phyloP scores from a whole-genome alignment of 2,888 invertebrate species.

The Drosophila phalerata region DNA sequence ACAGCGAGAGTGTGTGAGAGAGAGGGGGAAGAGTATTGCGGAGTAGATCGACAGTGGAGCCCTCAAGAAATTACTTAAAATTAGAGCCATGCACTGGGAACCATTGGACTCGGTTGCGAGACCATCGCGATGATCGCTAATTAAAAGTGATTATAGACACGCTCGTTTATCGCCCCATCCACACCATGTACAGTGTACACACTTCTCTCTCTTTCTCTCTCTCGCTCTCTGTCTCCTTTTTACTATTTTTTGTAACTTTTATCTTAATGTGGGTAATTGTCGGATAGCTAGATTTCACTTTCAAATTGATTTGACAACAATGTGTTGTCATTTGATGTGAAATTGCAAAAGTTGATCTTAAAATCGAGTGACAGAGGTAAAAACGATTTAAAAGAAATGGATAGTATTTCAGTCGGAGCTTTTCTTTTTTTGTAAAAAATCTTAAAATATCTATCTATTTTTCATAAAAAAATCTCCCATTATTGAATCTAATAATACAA shows the following conservation, averaged over 20 bases:
- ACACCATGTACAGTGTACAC: slow-evolving; percentile 21
- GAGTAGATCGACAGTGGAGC: slow-evolving; percentile 7
- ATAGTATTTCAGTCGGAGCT: background rate
- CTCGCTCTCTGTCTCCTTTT: slow-evolving; percentile 24
- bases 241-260: slow-evolving; percentile 11
- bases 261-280: slow-evolving; percentile 25
- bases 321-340: slow-evolving; percentile 6
- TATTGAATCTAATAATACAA: too few species aligned
- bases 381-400: background rate
- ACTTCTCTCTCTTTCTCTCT: slow-evolving; percentile 26
- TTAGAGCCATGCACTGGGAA: slow-evolving; percentile 62
- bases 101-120: slow-evolving; percentile 29
- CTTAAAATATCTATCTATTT: too few species aligned
- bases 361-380: background rate
- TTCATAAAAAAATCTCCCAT: too few species aligned
- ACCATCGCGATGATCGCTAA: slow-evolving; percentile 50
- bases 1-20: background rate
- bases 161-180: slow-evolving; percentile 57
- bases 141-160: slow-evolving; percentile 81
- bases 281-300: slow-evolving; percentile 46
- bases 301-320: slow-evolving; percentile 26
- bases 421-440: too few species aligned
- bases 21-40: background rate
- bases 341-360: slow-evolving; percentile 7
- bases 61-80: slow-evolving; percentile 65